Base-by-base conservation (phyloP, 2,113 vertebrate genomes). In the Myanophis thanlyinensis region DNA sequence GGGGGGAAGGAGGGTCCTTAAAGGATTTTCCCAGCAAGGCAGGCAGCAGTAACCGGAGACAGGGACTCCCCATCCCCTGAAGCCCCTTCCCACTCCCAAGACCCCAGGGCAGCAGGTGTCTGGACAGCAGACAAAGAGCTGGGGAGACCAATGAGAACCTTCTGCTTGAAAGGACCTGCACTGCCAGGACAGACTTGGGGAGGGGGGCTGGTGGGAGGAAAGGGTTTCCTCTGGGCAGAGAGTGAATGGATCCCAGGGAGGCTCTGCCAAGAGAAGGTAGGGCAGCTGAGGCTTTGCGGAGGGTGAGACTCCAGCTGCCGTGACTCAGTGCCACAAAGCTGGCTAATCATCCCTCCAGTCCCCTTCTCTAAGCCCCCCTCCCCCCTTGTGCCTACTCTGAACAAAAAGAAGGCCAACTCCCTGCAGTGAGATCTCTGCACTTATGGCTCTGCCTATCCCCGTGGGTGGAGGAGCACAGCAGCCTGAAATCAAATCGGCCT, bases 311-410 rank as follows among this genome's bases (percentile, higher is more conserved):
- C 30, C 49, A 44, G 87, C 95, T 44, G 46, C 54, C 30, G 30
- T 22, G 91, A 27, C 88, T 89, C 48, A 47, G 56, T 10, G 30
- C 44, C 87, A 86, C 88, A 89, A 88, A 89, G 87, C 7, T 49
- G 30, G 93, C 85, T 88, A 88, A 88, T 90, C 44, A 25, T n/a
- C 89, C 56, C 12, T 9, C 53, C 46, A 30, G 23, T 15, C 40
- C 12, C 35, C 53, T 89, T 3, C 18, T 1, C 44, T 3, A 44
- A n/a, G n/a, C 40, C 40, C 40, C 30, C 8, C 5, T 23, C 48
- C 15, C 7, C 95, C 94, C 92, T 95, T 95, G 95, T 47, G 93
- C 88, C 94, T 47, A 91, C 40, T 62, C 18, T 40, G 93, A 91
- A 93, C 87, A 11, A 25, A n/a, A 59, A 47, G 52, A 46, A 73